These are phyloP conservation scores for Orussus abietinus DNA, from an alignment of 1,140 invertebrate genomes.

Conservation along the genomic window DNA sequence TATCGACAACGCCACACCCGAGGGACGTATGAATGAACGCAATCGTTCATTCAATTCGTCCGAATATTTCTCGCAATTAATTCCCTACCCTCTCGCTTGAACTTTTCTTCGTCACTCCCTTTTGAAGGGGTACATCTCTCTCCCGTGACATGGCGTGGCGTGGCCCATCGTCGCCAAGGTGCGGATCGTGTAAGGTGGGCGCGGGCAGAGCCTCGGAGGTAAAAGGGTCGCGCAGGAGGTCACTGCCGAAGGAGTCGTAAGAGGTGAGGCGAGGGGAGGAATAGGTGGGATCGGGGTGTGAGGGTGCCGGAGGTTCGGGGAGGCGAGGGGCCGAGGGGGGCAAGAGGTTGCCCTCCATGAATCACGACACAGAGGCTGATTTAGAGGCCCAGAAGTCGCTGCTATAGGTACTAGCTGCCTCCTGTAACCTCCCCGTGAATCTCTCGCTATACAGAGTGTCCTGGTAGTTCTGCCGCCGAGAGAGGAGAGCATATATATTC, in stretches of 20 bases:
- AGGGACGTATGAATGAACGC: too few relatives aligned
- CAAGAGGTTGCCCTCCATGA: conserved; percentile 47
- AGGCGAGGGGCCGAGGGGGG: conserved; percentile 18
- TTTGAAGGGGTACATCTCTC: too few relatives aligned
- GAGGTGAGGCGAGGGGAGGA: conserved; percentile 29
- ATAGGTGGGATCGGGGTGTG: conserved; percentile 6
- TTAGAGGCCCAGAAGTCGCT: conserved; percentile 49
- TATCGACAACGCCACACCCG: too few relatives aligned
- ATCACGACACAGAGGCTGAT: conserved; percentile 50
- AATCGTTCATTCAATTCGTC: too few relatives aligned
- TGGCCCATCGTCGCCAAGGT: too few relatives aligned
- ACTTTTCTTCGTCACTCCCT: too few relatives aligned
- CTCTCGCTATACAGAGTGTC: conserved; percentile 29
- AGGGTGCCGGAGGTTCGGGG: conserved; percentile 15
- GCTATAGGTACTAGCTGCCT: conserved; percentile 43
- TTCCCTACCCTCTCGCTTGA: too few relatives aligned
- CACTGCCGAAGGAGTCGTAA: conserved; percentile 42
- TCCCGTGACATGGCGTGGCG: too few relatives aligned
- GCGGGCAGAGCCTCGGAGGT: conserved; percentile 26
- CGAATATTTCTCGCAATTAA: too few relatives aligned
- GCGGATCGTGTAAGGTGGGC: too few relatives aligned
- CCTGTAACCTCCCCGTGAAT: conserved; percentile 40
- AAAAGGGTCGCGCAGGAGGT: conserved; percentile 46
- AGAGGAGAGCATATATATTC: too few relatives aligned
- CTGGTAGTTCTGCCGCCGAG: conserved; percentile 15